A percentile compares a stretch with the other conserved stretches of the same genome.
Evolutionary conservation across 2,888 invertebrate genomes (phyloP).

Genomic region (Ophraella communa): DNA sequence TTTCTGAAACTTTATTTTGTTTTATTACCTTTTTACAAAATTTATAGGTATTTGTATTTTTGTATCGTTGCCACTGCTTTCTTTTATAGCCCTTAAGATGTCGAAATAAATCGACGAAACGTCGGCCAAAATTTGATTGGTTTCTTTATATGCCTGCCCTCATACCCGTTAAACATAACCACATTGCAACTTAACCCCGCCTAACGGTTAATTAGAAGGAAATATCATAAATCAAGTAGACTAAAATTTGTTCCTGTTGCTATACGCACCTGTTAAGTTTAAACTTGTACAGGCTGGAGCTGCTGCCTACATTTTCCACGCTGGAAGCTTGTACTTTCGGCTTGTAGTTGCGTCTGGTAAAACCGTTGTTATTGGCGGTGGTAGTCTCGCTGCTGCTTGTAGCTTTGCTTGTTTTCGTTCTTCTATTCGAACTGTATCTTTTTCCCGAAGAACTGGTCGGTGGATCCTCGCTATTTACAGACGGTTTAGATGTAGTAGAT

Average conservation of each 20-base stretch:
- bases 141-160: too few species aligned
- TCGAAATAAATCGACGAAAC: too few species aligned
- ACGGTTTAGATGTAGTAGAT: conserved; percentile 67
- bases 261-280: conserved; percentile 69
- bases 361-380: conserved; percentile 54
- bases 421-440: conserved; percentile 59
- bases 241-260: background rate
- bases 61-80: too few species aligned
- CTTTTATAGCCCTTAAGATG: too few species aligned
- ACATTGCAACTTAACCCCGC: too few species aligned
- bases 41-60: too few species aligned
- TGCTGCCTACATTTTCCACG: conserved; percentile 67
- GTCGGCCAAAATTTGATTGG: too few species aligned
- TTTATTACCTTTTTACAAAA: too few species aligned
- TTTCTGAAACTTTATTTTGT: too few species aligned
- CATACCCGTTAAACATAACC: too few species aligned
- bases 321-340: conserved; percentile 67
- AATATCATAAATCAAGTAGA: too few species aligned
- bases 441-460: conserved; percentile 60
- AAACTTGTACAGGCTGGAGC: conserved; percentile 70
- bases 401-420: conserved; percentile 32
- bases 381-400: conserved; percentile 52
- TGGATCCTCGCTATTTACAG: conserved; percentile 68
- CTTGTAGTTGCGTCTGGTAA: conserved; percentile 70
- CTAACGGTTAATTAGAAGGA: too few species aligned